Evolutionary conservation across 2,113 vertebrate species (phyloP).

Genomic region (Daubentonia madagascariensis): DNA sequence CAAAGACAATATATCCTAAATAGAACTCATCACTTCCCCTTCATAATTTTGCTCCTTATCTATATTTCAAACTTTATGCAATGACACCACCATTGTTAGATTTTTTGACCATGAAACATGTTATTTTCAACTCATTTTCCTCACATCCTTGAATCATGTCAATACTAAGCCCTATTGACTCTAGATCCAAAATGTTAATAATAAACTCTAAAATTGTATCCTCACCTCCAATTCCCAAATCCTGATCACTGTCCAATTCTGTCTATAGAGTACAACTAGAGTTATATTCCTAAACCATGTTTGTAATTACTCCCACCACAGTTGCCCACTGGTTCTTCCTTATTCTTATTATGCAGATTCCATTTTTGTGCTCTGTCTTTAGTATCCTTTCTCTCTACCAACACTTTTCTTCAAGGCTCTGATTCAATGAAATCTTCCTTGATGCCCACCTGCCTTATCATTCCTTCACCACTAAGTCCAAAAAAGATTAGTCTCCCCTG

Average conservation of each 20-base stretch:
- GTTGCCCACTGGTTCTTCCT: not conserved
- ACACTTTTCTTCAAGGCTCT: not conserved
- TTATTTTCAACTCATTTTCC: not conserved
- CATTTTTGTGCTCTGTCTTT: not conserved
- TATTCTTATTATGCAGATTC: not conserved
- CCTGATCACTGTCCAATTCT: not conserved
- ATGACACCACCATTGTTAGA: not conserved
- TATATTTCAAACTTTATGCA: not conserved
- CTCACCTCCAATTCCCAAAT: not conserved
- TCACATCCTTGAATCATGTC: not conserved
- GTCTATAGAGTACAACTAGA: not conserved
- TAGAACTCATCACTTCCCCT: not conserved
- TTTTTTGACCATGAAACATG: not conserved
- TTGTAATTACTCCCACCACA: not conserved
- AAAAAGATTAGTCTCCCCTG: not conserved
- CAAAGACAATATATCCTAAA: not conserved
- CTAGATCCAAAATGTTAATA: not conserved
- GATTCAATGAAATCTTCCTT: not conserved
- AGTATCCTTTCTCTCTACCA: not conserved
- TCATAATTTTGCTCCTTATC: not conserved
- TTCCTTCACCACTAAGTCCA: not conserved
- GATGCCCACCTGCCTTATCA: not conserved
- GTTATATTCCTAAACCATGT: not conserved
- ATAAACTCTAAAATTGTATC: not conserved
- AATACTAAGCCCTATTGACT: not conserved